A percentile compares a stretch with the other conserved stretches of the same genome.
These are phyloP conservation scores for Coelogynopora nodosa DNA, from an alignment of 2,888 invertebrate species.

Conservation along the genomic window DNA sequence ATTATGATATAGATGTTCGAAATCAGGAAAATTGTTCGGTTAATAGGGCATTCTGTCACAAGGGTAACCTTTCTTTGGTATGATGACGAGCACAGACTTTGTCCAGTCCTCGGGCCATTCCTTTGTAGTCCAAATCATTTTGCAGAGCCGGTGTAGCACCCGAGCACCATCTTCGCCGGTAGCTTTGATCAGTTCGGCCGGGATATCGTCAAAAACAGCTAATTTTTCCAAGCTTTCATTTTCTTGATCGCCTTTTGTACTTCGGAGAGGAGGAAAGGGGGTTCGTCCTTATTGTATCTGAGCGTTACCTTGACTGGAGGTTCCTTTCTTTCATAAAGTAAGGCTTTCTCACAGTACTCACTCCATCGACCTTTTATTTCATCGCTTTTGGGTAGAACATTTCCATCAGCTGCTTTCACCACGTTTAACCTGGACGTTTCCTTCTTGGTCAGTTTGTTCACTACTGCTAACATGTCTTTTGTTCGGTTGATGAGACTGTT, in stretches of 20 bases:
- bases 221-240: background rate
- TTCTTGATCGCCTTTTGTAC: background rate
- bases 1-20: background rate
- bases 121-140: background rate
- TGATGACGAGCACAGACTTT: too few species aligned
- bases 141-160: background rate
- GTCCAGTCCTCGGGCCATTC: too few species aligned
- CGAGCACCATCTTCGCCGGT: background rate
- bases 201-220: background rate
- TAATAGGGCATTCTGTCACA: too few species aligned
- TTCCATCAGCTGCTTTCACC: background rate
- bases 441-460: background rate
- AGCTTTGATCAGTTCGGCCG: background rate
- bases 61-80: too few species aligned
- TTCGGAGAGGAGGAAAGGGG: background rate
- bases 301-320: background rate
- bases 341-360: background rate
- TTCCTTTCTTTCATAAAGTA: too few species aligned
- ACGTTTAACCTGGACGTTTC: background rate
- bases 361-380: background rate
- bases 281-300: too few species aligned
- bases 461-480: background rate
- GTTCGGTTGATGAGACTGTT: background rate
- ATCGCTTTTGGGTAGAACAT: background rate
- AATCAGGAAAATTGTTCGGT: too few species aligned